These are phyloP conservation scores for Hippotragus niger DNA, from an alignment of 2,113 vertebrate species.

Conservation along the genomic window DNA sequence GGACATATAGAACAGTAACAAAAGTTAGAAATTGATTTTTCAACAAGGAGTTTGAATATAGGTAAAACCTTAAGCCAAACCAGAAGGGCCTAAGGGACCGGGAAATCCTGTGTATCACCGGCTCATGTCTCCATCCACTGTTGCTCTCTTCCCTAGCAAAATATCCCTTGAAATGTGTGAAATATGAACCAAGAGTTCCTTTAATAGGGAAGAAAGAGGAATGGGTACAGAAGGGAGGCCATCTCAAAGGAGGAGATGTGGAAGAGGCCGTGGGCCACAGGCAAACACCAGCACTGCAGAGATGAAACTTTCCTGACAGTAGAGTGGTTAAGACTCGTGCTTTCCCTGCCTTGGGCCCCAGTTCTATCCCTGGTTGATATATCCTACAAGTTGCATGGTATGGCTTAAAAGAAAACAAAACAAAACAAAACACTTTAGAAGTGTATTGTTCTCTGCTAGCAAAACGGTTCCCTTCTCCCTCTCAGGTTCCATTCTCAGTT, in stretches of 20 bases:
- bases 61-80: background rate
- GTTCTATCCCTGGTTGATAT: background rate
- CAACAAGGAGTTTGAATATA: background rate
- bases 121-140: background rate
- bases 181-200: background rate
- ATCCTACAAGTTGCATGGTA: background rate
- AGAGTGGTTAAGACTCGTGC: background rate
- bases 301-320: background rate
- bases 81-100: background rate
- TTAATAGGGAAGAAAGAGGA: background rate
- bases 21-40: conserved; percentile 34
- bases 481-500: background rate
- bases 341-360: background rate
- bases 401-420: background rate
- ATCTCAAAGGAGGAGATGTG: background rate
- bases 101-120: background rate
- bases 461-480: background rate
- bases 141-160: background rate
- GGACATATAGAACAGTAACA: background rate
- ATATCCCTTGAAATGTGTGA: background rate
- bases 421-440: background rate
- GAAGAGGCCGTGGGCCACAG: too few relatives aligned
- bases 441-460: background rate
- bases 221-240: background rate
- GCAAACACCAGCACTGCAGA: background rate